These are phyloP conservation scores for Gymnopithys bicolor DNA, from an alignment of 2,797 vertebrate species.

Conservation along the genomic window DNA sequence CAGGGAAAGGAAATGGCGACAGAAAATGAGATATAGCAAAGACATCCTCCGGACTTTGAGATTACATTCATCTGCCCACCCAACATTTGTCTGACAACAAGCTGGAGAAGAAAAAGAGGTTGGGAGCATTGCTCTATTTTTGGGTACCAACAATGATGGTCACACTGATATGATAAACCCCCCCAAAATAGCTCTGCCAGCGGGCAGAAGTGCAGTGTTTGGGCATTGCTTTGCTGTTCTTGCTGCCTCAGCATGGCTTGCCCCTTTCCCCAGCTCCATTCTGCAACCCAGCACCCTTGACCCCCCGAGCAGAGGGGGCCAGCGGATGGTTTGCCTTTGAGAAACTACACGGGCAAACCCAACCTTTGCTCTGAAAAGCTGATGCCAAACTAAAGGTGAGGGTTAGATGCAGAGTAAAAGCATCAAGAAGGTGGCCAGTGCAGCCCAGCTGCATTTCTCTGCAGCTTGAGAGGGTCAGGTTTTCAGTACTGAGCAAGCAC, in stretches of 20 bases:
- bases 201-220: not conserved
- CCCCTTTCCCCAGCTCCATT: fast-evolving
- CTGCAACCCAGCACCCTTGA: not conserved
- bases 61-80: not conserved
- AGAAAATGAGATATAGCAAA: fast-evolving
- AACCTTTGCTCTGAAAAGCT: not conserved
- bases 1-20: not conserved
- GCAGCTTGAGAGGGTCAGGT: not conserved
- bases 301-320: not conserved
- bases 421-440: fast-evolving
- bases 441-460: not conserved
- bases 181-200: fast-evolving
- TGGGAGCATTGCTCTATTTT: not conserved
- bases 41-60: not conserved
- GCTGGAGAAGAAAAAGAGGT: not conserved
- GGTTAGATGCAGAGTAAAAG: not conserved
- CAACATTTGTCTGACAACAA: not conserved
- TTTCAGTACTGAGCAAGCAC: not conserved
- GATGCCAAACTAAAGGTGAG: not conserved
- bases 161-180: fast-evolving
- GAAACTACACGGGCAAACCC: not conserved
- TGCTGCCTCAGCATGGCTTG: not conserved
- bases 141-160: fast-evolving
- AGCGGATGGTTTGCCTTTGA: not conserved
- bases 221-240: not conserved